Evolutionary conservation across 2,113 vertebrate genomes (phyloP), one percentile per base, ranked within the genome.

Genomic region (Rostratula benghalensis): DNA sequence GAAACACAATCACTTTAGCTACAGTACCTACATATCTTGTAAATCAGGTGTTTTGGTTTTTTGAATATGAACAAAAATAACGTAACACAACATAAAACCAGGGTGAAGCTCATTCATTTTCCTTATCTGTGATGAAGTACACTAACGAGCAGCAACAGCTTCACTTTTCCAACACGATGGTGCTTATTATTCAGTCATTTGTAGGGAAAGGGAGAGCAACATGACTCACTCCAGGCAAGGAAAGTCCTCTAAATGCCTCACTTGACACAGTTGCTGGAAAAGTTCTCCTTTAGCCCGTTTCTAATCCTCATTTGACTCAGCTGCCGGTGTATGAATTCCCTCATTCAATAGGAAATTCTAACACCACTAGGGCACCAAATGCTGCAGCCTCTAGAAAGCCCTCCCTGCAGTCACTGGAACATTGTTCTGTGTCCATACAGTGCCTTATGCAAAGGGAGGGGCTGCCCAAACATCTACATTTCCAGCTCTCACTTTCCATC

Each of bases 361-460:
- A 4, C 43, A 83, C 13, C 18, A 35, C 14, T 3, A 18, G 2
- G 24, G 16, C 60, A 25, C 31, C 76, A 37, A 70, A 37, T 18
- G 12, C 8, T 35, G 50, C 61, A 85, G 74, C 54, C 41, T 79
- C 51, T 33, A 1, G 3, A 3, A 73, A 45, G 46, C 18, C 8
- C 21, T 69, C 28, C 37, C 87, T 45, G 35, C 57, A 64, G 27
- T 33, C 63, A 74, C 41, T 7, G 13, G n/a, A 86, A 39, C 24
- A 1, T 0, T 10, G 31, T 4, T 43, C 13, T 27, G 33, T 4
- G n/a, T 4, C 50, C 67, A 6, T 6, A 11, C 0, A 18, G 37
- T 0, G 21, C 53, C 41, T 25, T 3, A 8, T 0, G 3, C 31
- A 69, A 31, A 74, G 65, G 24, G 22, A 9, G 46, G 19, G 46